Evolutionary conservation across 2,888 invertebrate species (phyloP).

Genomic region (Eupeodes luniger): DNA sequence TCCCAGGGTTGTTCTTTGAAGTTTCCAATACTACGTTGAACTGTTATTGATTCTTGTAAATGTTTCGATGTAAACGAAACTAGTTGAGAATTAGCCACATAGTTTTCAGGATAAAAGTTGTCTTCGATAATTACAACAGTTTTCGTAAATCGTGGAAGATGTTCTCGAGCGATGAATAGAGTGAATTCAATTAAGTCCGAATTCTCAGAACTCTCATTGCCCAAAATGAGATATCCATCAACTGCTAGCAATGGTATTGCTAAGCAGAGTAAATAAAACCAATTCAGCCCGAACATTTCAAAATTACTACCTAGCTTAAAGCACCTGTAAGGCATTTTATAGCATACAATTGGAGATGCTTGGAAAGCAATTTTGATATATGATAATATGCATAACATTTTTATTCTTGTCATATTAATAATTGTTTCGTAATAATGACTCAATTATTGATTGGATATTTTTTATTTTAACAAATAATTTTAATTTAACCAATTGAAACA

Average conservation of each 20-base stretch:
- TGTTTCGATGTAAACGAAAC: constrained; percentile 75
- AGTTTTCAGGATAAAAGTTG: background rate
- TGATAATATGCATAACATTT: no score
- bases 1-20: constrained; percentile 75
- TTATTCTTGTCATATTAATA: no score
- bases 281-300: background rate
- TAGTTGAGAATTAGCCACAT: constrained; percentile 55
- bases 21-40: constrained; percentile 76
- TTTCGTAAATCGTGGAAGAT: constrained; percentile 8
- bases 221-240: background rate
- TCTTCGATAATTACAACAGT: constrained; percentile 32
- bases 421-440: no score
- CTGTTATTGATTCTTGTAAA: constrained; percentile 68
- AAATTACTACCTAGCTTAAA: background rate
- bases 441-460: no score
- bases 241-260: background rate
- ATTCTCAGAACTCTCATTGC: background rate
- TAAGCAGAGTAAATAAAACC: background rate
- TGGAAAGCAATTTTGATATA: background rate
- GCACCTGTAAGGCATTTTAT: background rate
- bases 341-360: background rate
- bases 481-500: no score
- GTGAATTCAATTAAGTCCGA: background rate
- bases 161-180: constrained; percentile 13
- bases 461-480: no score